Base-by-base conservation (phyloP, 2,888 invertebrate genomes). In the Cataglyphis cursor region DNA sequence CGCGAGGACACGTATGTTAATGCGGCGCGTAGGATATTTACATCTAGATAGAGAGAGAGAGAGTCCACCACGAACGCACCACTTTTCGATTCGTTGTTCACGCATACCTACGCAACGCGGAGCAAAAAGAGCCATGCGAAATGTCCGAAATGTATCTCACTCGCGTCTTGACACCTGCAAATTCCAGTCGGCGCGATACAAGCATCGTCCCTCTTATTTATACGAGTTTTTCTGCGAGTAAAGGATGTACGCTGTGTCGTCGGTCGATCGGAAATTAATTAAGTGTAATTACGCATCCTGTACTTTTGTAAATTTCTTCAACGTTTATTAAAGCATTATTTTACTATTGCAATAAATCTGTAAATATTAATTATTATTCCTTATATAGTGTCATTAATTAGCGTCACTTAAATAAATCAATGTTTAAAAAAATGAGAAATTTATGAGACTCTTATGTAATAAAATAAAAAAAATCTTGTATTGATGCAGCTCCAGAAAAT, bases 1-100 rank as follows among this genome's bases (percentile, higher is more conserved):
- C 90, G 91, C 89, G 70, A 92, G 91, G 93, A 94, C 48, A 51
- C 93, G 93, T 94, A 94, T 94, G 93, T 94, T 93, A 94, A 94
- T 94, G 90, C 88, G 92, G 87, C 76, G 88, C 88, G 92, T 91
- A 89, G 91, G 92, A 92, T 92, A 93, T 93, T 93, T 94, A 94
- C 93, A 94, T 93, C 92, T 92, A 24, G 91, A 93, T 92, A 93
- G 93, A 51, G n/a, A 93, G 93, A 51, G n/a, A 93, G 93, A 51
- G n/a, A 51, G 48, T n/a, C 92, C 88, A 82, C 85, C 85, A 86
- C 88, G 87, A 85, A 88, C 85, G 82, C 48, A 6, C 87, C 89
- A 89, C 90, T 90, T 89, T 90, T 90, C 85, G 81, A 75, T 70
- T 70, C 81, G 83, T 89, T 86, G 81, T 87, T 90, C 85, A 87